Percentiles rank a stretch among this genome's conserved stretches.
These are phyloP conservation scores for Centropyge bicolor DNA, from an alignment of 2,797 vertebrate species.

Conservation along the genomic window DNA sequence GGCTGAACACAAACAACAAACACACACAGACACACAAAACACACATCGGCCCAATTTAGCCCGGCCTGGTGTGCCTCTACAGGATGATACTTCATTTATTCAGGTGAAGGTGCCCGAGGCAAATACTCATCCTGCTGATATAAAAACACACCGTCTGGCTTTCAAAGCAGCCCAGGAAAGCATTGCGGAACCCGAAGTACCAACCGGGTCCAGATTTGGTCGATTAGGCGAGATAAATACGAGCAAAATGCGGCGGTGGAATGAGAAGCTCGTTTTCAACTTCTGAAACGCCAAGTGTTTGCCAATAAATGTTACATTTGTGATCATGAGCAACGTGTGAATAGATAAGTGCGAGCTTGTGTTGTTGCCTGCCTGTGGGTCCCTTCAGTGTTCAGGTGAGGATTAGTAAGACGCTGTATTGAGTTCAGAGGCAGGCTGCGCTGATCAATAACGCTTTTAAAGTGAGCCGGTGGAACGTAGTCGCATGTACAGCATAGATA, in stretches of 20 bases:
- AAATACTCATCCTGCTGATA: conserved; percentile 40
- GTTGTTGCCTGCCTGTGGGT: conserved; percentile 1
- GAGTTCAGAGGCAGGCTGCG: conserved; percentile 39
- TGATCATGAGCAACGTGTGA: conserved; percentile 8
- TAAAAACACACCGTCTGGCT: conserved; percentile 4
- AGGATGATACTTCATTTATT: conserved; percentile 58
- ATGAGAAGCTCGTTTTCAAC: conserved; percentile 29
- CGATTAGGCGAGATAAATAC: conserved; percentile 29
- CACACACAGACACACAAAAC: conserved; percentile 42
- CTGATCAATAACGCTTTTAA: conserved; percentile 66
- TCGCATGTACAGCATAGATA: conserved; percentile 34
- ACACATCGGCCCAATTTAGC: conserved; percentile 60
- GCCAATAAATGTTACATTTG: conserved; percentile 13
- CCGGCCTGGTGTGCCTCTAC: conserved; percentile 42
- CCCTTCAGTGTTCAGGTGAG: conserved; percentile 34
- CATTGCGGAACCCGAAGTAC: conserved; percentile 18
- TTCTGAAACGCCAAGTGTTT: conserved; percentile 18
- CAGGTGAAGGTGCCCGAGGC: conserved; percentile 57
- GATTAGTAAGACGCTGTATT: conserved; percentile 43
- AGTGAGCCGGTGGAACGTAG: conserved; percentile 38
- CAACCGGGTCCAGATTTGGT: conserved; percentile 18
- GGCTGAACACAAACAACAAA: conserved; percentile 55
- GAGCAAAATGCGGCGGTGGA: conserved; percentile 22
- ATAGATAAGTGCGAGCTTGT: neutral
- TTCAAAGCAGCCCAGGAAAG: conserved; percentile 48